Evolutionary conservation across 2,113 vertebrate genomes (phyloP).

Genomic region (Pterophyllum scalare): DNA sequence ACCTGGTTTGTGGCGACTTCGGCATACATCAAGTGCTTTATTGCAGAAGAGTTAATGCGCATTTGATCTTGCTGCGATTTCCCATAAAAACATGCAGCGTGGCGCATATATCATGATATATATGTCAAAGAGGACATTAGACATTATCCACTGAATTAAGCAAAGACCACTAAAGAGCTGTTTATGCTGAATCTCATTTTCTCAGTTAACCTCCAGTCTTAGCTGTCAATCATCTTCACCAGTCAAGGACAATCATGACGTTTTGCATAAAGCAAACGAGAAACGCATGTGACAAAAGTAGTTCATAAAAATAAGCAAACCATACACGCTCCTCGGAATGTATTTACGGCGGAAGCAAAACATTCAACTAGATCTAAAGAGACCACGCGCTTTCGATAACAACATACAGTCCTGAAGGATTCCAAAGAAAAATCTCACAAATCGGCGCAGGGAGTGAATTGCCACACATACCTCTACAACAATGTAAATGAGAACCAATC

Average conservation of each 20-base stretch:
- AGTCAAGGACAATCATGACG: slow-evolving; percentile 34
- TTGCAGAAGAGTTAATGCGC: slow-evolving; percentile 66
- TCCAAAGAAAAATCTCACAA: slow-evolving; percentile 26
- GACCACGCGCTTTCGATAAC: slow-evolving; percentile 5
- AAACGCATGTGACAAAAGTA: slow-evolving; percentile 23
- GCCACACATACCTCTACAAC: slow-evolving; percentile 16
- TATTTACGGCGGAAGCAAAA: slow-evolving; percentile 22
- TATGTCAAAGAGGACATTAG: slow-evolving; percentile 52
- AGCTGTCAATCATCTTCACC: slow-evolving; percentile 49
- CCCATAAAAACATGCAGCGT: slow-evolving; percentile 62
- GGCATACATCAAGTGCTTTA: slow-evolving; percentile 77
- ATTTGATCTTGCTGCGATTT: slow-evolving; percentile 74
- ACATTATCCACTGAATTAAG: slow-evolving; percentile 57
- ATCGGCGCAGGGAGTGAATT: neutral
- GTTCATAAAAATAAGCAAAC: slow-evolving; percentile 20
- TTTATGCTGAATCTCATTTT: slow-evolving; percentile 57
- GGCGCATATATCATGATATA: slow-evolving; percentile 61
- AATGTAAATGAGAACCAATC: slow-evolving; percentile 50
- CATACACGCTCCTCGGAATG: neutral
- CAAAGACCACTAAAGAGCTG: slow-evolving; percentile 37
- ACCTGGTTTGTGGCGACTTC: slow-evolving; percentile 53
- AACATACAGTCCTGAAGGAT: slow-evolving; percentile 41
- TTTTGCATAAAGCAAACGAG: slow-evolving; percentile 18
- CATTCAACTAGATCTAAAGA: slow-evolving; percentile 20
- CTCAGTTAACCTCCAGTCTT: slow-evolving; percentile 45